Percentiles rank a stretch among this genome's conserved stretches.
These are phyloP conservation scores for Drosophila sproati DNA, from an alignment of 1,140 invertebrate genomes.

Conservation along the genomic window DNA sequence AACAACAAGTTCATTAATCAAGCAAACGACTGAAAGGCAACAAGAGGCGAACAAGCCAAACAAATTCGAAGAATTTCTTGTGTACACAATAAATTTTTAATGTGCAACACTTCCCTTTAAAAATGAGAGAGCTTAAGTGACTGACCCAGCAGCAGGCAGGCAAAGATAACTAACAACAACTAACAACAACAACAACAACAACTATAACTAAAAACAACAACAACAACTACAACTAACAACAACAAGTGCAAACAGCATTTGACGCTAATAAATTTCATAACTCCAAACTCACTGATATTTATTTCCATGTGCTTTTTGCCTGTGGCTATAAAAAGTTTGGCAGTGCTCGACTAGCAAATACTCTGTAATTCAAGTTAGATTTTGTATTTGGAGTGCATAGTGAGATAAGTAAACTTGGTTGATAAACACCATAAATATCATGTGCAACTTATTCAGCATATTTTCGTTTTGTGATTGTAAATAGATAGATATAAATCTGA, in stretches of 20 bases:
- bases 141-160: constrained; percentile 19
- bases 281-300: constrained; percentile 44
- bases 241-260: constrained; percentile 21
- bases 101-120: constrained; percentile 52
- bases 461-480: too few species aligned
- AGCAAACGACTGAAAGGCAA: constrained; percentile 35
- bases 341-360: neutral
- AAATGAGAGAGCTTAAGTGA: constrained; percentile 26
- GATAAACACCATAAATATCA: too few species aligned
- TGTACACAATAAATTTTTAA: constrained; percentile 56
- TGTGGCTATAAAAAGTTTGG: neutral
- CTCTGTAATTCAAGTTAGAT: neutral
- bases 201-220: constrained; percentile 8
- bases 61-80: constrained; percentile 46
- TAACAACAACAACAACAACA: too few species aligned
- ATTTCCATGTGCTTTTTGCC: constrained; percentile 35
- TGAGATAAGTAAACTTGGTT: too few species aligned
- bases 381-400: too few species aligned
- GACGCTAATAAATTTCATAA: constrained; percentile 55
- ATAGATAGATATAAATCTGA: too few species aligned
- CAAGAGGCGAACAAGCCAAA: constrained; percentile 3
- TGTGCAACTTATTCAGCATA: too few species aligned
- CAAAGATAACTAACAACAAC: constrained; percentile 31
- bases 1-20: constrained; percentile 48
- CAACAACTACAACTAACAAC: constrained; percentile 17